Percentiles rank a stretch among this genome's conserved stretches.
These are phyloP conservation scores for Smutsia temminckii DNA, from an alignment of 2,797 vertebrate species.

Conservation along the genomic window DNA sequence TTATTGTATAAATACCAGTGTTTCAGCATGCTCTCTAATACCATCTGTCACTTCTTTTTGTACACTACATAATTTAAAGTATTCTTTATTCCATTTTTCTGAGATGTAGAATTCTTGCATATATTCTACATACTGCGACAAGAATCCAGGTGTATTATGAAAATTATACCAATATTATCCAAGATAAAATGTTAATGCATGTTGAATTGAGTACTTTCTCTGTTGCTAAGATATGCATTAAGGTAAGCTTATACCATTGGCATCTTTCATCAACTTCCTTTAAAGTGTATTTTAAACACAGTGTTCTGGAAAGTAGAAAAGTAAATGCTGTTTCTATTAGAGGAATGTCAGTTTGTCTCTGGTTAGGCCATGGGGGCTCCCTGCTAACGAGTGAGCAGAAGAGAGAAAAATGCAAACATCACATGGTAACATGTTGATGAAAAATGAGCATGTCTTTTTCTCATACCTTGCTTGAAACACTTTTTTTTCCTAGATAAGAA, in stretches of 20 bases:
- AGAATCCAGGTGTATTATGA: constrained; percentile 63
- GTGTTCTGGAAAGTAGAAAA: constrained; percentile 15
- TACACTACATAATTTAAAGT: constrained; percentile 81
- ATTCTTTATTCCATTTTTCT: constrained; percentile 70
- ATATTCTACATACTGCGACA: constrained; percentile 56
- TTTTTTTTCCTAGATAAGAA: background rate
- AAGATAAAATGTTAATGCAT: constrained; percentile 64
- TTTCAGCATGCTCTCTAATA: constrained; percentile 77
- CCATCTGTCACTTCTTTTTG: constrained; percentile 84
- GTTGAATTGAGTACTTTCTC: constrained; percentile 68
- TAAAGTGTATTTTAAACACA: constrained; percentile 59
- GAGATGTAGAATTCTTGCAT: constrained; percentile 57
- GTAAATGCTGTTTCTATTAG: background rate
- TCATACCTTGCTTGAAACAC: background rate
- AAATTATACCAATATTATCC: constrained; percentile 73
- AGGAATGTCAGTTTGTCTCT: background rate
- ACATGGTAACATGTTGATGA: background rate
- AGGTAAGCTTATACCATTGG: background rate
- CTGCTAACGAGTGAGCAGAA: background rate
- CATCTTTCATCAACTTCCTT: constrained; percentile 30
- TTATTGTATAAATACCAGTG: constrained; percentile 84
- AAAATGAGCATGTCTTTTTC: background rate
- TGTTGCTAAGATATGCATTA: constrained; percentile 18
- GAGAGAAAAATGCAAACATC: background rate
- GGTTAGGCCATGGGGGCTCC: background rate